Evolutionary conservation across 37 sponge, comb jelly and placozoan genomes (phyloP).

Genomic region (Chondrilla cf. caribensis): DNA sequence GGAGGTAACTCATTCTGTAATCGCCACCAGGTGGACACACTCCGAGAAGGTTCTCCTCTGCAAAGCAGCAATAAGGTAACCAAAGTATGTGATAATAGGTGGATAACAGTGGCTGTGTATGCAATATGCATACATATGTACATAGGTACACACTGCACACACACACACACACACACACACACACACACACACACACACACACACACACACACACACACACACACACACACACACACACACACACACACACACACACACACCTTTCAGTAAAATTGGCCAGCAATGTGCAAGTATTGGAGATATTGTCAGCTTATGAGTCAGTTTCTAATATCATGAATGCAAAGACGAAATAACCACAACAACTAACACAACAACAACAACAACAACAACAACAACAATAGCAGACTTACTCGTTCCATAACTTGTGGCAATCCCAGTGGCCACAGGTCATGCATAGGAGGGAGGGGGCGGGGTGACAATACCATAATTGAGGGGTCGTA

Average conservation of each 20-base stretch:
- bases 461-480: slow-evolving; percentile 11
- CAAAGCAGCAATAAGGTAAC: neutral
- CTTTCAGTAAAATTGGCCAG: neutral
- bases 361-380: too few relatives aligned
- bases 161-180: slow-evolving; percentile 9
- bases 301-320: neutral
- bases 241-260: neutral
- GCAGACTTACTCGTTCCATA: neutral
- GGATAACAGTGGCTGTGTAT: too few relatives aligned
- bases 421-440: neutral
- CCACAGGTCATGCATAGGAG: neutral
- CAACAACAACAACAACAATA: too few relatives aligned
- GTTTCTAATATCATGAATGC: neutral
- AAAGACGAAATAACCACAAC: too few relatives aligned
- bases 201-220: neutral
- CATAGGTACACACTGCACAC: neutral
- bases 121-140: neutral
- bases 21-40: neutral
- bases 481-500: slow-evolving; percentile 8
- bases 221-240: neutral
- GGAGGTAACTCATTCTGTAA: neutral
- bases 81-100: too few relatives aligned
- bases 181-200: neutral
- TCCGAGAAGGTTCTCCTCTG: neutral
- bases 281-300: neutral